Base-by-base conservation (phyloP, 2,113 vertebrate genomes). In the Ondatra zibethicus region DNA sequence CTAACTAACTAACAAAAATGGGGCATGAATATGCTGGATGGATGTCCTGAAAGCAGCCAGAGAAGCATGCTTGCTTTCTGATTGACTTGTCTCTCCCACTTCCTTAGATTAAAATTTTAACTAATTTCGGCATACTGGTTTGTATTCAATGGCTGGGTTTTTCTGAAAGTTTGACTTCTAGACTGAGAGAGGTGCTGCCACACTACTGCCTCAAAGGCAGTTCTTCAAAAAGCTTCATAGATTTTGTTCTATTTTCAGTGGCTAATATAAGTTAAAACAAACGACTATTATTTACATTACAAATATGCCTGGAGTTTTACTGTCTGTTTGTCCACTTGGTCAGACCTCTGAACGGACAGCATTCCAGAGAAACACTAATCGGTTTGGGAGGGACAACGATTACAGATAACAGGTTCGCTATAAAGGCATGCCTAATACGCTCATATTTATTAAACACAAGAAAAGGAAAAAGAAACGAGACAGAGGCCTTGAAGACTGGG, bases 311-410 rank as follows among this genome's bases (percentile, higher is more conserved):
- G 42, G 80, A 61, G 68, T 78, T 91, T 73, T 52, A 33, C 47
- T 75, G 52, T 10, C 36, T 97, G 84, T 96, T 95, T 95, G 95
- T 90, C n/a, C 82, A 86, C 65, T 70, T 97, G 95, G 93, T 97
- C 93, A 96, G 91, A 91, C 73, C 55, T 88, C 50, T 58, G 27
- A 92, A 95, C 96, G 50, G 88, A 42, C 92, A 97, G 58, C 21
- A 55, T 92, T 97, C 7, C 94, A 88, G 92, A 72, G 96, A 50
- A 29, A 42, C 47, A 50, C 0, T 84, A 80, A 97, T 12, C 6
- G 14, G 10, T 27, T 82, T 95, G 85, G 91, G 91, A 95, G 81
- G 45, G 77, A 42, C 45, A 85, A 14, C 63, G 36, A 89, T 21
- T 88, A 61, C 17, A 94, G 77, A 87, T 78, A 2, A 9, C 29